Evolutionary conservation across 2,797 vertebrate genomes (phyloP).

Genomic region (Agapornis canus): DNA sequence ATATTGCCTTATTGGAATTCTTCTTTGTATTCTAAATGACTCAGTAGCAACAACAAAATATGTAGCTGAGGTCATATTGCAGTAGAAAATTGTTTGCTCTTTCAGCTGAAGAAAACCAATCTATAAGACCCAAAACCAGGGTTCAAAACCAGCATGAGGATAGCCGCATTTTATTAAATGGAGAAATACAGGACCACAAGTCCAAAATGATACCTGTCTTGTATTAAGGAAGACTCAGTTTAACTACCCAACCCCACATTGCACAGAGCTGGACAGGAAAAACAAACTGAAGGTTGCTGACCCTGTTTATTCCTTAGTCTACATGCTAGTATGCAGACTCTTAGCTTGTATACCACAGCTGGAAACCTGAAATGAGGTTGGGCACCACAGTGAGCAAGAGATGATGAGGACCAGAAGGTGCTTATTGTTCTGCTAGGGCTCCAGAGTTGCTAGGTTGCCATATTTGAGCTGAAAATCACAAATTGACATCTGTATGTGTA

Average conservation of each 20-base stretch:
- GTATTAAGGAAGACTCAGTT: not conserved
- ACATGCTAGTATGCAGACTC: not conserved
- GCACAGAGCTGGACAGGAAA: not conserved
- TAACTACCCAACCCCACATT: not conserved
- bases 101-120: slow-evolving; percentile 48
- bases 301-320: not conserved
- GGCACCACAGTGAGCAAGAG: not conserved
- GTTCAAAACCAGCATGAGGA: not conserved
- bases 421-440: not conserved
- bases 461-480: not conserved
- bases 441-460: not conserved
- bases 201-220: not conserved
- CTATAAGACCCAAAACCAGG: slow-evolving; percentile 15
- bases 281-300: not conserved
- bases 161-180: not conserved
- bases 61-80: slow-evolving; percentile 28
- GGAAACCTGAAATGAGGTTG: not conserved
- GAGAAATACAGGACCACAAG: not conserved
- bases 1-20: slow-evolving; percentile 17
- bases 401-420: not conserved
- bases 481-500: not conserved
- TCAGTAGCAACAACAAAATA: not conserved
- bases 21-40: slow-evolving; percentile 7
- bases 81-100: slow-evolving; percentile 3
- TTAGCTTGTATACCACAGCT: not conserved